Evolutionary conservation across 2,888 invertebrate species (phyloP).

Genomic region (Brenthis daphne): DNA sequence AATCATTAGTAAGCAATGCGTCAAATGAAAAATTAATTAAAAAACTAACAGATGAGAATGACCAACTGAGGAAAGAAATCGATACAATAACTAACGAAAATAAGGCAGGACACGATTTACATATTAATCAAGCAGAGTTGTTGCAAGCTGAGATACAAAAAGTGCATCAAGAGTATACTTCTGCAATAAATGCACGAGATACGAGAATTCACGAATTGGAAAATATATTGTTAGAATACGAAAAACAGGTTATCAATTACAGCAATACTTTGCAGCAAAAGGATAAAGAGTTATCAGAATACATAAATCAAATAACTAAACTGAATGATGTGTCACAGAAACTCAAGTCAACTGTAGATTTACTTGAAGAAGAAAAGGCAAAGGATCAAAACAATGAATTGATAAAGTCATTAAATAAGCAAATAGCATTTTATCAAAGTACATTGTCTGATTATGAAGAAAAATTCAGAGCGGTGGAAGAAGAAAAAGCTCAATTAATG

Average conservation of each 20-base stretch:
- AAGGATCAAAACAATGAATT: conserved; percentile 78
- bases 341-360: conserved; percentile 74
- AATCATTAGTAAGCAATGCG: conserved; percentile 57
- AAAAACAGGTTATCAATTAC: conserved; percentile 73
- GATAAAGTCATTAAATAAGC: conserved; percentile 78
- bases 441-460: conserved; percentile 68
- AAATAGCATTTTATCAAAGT: conserved; percentile 72
- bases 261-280: conserved; percentile 70
- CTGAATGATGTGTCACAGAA: conserved; percentile 78
- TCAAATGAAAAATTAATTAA: conserved; percentile 70
- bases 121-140: conserved; percentile 56
- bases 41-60: conserved; percentile 67
- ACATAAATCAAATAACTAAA: conserved; percentile 80
- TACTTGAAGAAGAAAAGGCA: conserved; percentile 74
- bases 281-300: conserved; percentile 73
- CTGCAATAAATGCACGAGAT: conserved; percentile 67
- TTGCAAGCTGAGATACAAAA: conserved; percentile 65
- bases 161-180: conserved; percentile 64
- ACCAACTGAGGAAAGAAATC: conserved; percentile 66
- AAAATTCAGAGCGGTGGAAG: conserved; percentile 68
- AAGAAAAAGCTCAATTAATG: conserved; percentile 67
- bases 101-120: conserved; percentile 54
- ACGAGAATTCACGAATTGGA: conserved; percentile 76
- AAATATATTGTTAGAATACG: conserved; percentile 72
- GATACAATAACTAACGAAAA: conserved; percentile 53